These are phyloP conservation scores for Drosophila jambulina DNA, from an alignment of 1,140 invertebrate species.

Conservation along the genomic window DNA sequence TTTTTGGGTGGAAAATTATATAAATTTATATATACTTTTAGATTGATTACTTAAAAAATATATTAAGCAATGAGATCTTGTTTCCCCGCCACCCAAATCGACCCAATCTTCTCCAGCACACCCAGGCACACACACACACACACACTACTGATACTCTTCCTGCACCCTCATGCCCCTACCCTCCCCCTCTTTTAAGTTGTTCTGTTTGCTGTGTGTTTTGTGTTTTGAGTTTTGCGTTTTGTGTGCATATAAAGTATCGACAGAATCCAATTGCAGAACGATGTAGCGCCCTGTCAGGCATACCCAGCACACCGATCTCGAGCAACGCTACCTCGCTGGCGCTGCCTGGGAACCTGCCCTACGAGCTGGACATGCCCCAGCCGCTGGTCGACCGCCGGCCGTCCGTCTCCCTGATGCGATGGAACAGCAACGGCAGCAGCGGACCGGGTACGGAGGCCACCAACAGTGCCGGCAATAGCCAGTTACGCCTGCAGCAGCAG, in stretches of 20 bases:
- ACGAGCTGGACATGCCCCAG: conserved; percentile 86
- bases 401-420: conserved; percentile 86
- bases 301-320: conserved; percentile 78
- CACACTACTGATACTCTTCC: neutral
- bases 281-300: conserved; percentile 86
- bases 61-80: neutral
- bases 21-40: neutral
- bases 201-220: conserved; percentile 43
- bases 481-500: conserved; percentile 60
- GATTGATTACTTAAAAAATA: neutral
- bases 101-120: neutral
- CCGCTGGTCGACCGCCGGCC: conserved; percentile 86
- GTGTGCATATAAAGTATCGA: conserved; percentile 79
- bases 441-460: conserved; percentile 42
- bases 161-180: conserved; percentile 4
- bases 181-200: conserved; percentile 20
- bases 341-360: conserved; percentile 76
- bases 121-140: conserved; percentile 22
- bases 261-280: conserved; percentile 85
- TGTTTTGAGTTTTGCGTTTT: conserved; percentile 49
- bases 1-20: neutral
- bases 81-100: neutral
- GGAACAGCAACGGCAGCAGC: conserved; percentile 70
- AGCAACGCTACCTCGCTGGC: conserved; percentile 78
- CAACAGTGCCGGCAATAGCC: conserved; percentile 68